phyloP scores from a whole-genome alignment of 2,888 invertebrate genomes.

The Nebria brevicollis region DNA sequence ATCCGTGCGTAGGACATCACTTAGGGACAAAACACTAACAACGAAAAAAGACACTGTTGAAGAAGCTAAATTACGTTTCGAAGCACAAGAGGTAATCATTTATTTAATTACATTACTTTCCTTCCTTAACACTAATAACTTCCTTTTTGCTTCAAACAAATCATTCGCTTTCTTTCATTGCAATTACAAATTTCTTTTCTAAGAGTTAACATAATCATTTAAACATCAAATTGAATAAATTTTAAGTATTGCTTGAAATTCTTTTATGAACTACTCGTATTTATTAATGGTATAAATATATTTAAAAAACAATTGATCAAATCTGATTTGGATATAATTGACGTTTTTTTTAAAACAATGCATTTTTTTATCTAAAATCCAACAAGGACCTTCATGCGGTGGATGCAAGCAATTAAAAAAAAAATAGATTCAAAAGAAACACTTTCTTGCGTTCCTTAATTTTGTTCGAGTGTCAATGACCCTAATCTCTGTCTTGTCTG shows the following conservation, averaged over 20 bases:
- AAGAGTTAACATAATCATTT: not conserved
- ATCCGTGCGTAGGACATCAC: slow-evolving; percentile 91
- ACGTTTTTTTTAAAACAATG: not conserved
- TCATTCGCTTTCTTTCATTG: not conserved
- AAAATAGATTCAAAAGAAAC: not conserved
- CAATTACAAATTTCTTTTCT: not conserved
- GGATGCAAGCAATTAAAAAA: not conserved
- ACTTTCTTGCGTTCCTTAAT: not conserved
- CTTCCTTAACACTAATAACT: not conserved
- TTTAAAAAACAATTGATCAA: too few relatives aligned
- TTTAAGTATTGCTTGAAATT: too few relatives aligned
- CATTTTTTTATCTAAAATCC: not conserved
- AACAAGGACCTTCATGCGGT: not conserved
- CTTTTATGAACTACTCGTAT: too few relatives aligned
- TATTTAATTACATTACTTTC: slow-evolving; percentile 7
- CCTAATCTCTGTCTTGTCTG: not conserved
- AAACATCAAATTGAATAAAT: too few relatives aligned
- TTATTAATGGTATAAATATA: too few relatives aligned
- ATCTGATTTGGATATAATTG: too few relatives aligned
- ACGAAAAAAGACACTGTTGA: slow-evolving; percentile 95
- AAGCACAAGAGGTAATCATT: slow-evolving; percentile 67
- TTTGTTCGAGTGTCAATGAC: not conserved
- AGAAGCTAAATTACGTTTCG: slow-evolving; percentile 81
- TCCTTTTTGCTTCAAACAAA: not conserved
- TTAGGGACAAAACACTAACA: slow-evolving; percentile 91